A percentile compares a stretch with the other conserved stretches of the same genome.
Conservation (phyloP, 2,797 vertebrate genomes). For the Semaprochilodus insignis region DNA sequence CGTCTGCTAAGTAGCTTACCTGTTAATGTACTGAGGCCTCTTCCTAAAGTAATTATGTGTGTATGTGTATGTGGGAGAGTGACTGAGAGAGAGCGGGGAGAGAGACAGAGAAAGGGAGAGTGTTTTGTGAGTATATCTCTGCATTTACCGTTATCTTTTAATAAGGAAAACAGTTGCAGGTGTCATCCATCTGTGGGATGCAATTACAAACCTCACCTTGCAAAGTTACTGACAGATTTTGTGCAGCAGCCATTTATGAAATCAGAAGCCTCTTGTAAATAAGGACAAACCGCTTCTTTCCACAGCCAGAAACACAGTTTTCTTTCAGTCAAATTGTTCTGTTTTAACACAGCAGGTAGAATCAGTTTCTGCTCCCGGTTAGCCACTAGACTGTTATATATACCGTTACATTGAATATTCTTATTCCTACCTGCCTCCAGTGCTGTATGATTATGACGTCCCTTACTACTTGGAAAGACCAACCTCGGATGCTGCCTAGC, state of each 20-base stretch:
- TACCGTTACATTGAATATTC: background rate
- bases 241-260: constrained; percentile 13
- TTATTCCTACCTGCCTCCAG: background rate
- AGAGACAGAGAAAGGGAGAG: constrained; percentile 1
- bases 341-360: background rate
- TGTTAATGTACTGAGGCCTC: constrained; percentile 62
- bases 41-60: constrained; percentile 43
- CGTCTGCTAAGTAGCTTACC: constrained; percentile 64
- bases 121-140: constrained; percentile 33
- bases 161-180: constrained; percentile 24
- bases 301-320: background rate
- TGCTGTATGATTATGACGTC: background rate
- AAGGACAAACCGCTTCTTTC: constrained; percentile 25
- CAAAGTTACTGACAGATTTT: constrained; percentile 36
- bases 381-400: background rate
- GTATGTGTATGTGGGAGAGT: constrained; percentile 37
- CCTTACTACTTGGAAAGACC: background rate
- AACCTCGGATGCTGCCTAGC: background rate
- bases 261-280: constrained; percentile 12
- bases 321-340: constrained; percentile 4
- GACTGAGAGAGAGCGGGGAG: background rate
- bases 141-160: constrained; percentile 48
- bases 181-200: constrained; percentile 43
- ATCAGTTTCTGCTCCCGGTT: background rate
- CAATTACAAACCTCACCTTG: constrained; percentile 34